These are phyloP conservation scores for Laticauda laticaudata DNA, from an alignment of 2,113 vertebrate genomes.

Conservation along the genomic window DNA sequence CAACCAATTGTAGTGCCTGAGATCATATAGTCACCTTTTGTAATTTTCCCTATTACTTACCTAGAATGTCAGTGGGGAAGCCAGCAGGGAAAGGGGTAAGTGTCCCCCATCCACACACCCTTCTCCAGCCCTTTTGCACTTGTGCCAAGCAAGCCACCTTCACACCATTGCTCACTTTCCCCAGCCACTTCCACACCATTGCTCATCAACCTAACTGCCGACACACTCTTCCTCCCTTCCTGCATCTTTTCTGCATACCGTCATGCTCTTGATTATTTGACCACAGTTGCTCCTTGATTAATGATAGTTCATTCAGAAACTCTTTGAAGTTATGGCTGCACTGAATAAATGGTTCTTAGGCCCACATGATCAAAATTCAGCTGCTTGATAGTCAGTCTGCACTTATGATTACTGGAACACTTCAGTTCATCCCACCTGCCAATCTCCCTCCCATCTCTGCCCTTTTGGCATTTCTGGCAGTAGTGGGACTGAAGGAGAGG, in stretches of 20 bases:
- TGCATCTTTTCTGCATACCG: not conserved
- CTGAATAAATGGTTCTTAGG: not conserved
- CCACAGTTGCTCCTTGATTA: not conserved
- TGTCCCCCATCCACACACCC: not conserved
- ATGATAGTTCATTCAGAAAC: not conserved
- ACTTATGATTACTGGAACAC: not conserved
- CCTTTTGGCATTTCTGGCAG: not conserved
- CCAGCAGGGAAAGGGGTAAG: not conserved
- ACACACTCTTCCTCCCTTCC: not conserved
- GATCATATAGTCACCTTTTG: not conserved
- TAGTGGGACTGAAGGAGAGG: not conserved
- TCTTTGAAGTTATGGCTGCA: not conserved
- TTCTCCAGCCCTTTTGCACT: not conserved
- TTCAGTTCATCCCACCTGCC: not conserved
- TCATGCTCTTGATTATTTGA: not conserved
- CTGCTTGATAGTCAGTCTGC: not conserved
- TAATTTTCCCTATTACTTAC: not conserved
- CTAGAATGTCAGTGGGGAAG: not conserved
- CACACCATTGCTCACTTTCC: not conserved
- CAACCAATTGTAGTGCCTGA: not conserved
- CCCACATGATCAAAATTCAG: not conserved
- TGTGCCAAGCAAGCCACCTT: not conserved
- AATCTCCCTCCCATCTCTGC: not conserved
- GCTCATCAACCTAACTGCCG: not conserved
- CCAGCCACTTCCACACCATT: not conserved